Conservation (phyloP, 2,888 invertebrate genomes). For the Siphonodentalium dalli region DNA sequence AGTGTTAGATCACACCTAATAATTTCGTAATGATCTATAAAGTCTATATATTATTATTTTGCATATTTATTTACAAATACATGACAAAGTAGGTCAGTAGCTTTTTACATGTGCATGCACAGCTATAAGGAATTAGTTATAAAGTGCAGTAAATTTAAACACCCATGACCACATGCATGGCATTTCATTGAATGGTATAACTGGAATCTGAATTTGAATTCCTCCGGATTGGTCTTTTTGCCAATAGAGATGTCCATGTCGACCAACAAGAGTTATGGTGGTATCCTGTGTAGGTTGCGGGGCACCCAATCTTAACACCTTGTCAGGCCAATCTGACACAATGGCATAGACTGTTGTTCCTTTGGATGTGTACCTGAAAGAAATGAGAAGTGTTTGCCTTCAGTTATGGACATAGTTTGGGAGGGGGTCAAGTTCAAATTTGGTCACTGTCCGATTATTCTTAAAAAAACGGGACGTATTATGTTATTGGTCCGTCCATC, state of each 20-base stretch:
- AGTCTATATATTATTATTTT: too few species aligned
- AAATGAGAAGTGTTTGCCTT: not conserved
- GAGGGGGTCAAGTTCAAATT: too few species aligned
- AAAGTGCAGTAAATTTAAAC: conserved; percentile 35
- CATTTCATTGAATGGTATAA: conserved; percentile 27
- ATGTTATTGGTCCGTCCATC: too few species aligned
- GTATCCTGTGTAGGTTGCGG: conserved; percentile 51
- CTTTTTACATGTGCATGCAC: too few species aligned
- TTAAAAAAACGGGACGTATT: too few species aligned
- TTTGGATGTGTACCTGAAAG: conserved; percentile 45
- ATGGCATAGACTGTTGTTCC: conserved; percentile 72
- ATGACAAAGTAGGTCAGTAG: too few species aligned
- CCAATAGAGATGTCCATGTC: conserved; percentile 20
- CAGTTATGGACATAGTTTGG: too few species aligned
- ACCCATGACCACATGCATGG: conserved; percentile 43
- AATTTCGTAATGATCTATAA: too few species aligned
- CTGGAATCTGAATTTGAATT: conserved; percentile 38
- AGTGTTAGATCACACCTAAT: too few species aligned
- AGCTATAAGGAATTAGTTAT: too few species aligned
- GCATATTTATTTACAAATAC: too few species aligned
- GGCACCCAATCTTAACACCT: conserved; percentile 69
- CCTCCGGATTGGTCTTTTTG: conserved; percentile 19
- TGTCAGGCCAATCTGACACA: conserved; percentile 75
- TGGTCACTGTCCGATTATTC: too few species aligned
- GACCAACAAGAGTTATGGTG: conserved; percentile 69